Conservation (phyloP, 2,888 invertebrate genomes). For the Drosophila subquinaria region DNA sequence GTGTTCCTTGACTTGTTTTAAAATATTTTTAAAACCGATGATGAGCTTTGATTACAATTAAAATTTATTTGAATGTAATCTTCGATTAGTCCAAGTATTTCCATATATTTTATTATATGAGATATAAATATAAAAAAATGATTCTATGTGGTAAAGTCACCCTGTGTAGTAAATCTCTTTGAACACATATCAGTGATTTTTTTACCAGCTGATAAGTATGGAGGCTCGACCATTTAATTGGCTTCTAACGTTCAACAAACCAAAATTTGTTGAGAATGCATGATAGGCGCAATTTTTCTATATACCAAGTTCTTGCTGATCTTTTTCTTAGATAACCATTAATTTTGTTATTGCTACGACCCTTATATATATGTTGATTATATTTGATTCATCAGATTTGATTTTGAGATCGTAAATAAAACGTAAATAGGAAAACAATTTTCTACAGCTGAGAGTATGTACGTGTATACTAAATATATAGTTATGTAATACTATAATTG, state of each 20-base stretch:
- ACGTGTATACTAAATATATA: no score
- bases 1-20: background rate
- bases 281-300: background rate
- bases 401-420: no score
- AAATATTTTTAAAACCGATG: background rate
- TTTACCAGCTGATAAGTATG: conserved; percentile 14
- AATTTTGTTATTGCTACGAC: conserved; percentile 52
- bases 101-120: background rate
- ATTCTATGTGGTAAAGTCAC: background rate
- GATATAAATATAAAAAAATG: background rate
- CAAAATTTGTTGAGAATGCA: background rate
- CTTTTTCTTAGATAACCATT: background rate
- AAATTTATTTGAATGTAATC: background rate
- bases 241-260: background rate
- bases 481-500: no score
- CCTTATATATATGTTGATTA: conserved; percentile 17
- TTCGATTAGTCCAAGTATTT: background rate
- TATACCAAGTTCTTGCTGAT: background rate
- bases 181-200: background rate
- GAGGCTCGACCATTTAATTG: conserved; percentile 34
- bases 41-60: background rate
- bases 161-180: conserved; percentile 1
- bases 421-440: no score
- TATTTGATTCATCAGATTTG: no score
- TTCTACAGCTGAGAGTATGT: no score